Conservation (phyloP, 2,888 invertebrate species). For the Phengaris arion region DNA sequence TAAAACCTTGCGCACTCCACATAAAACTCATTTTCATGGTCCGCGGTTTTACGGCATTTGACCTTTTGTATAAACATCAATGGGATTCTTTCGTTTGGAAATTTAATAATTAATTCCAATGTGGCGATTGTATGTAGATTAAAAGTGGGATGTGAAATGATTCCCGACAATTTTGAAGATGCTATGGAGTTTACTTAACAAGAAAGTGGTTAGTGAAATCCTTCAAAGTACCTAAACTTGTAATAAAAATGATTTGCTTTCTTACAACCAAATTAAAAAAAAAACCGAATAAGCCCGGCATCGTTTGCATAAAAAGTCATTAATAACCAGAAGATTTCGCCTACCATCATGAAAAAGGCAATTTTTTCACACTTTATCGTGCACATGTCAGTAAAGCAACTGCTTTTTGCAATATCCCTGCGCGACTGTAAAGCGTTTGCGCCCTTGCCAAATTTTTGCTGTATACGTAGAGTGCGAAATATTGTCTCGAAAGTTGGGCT, state of each 20-base stretch:
- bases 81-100: constrained; percentile 58
- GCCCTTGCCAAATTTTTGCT: constrained; percentile 4
- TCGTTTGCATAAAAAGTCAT: not conserved
- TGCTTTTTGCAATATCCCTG: constrained; percentile 2
- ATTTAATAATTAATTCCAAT: constrained; percentile 54
- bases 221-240: not conserved
- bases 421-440: not conserved
- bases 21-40: constrained; percentile 26
- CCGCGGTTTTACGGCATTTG: constrained; percentile 30
- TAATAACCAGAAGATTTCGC: not conserved
- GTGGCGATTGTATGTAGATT: constrained; percentile 7
- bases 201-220: not conserved
- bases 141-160: constrained; percentile 16
- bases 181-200: not conserved
- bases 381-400: constrained; percentile 6
- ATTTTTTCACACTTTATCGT: constrained; percentile 9
- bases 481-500: not conserved
- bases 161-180: not conserved
- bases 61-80: constrained; percentile 45
- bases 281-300: no score
- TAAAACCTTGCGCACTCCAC: constrained; percentile 23
- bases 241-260: not conserved
- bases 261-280: not conserved
- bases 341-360: no score
- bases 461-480: not conserved